phyloP scores from a whole-genome alignment of 2,797 vertebrate species.

The Pagetopsis macropterus region DNA sequence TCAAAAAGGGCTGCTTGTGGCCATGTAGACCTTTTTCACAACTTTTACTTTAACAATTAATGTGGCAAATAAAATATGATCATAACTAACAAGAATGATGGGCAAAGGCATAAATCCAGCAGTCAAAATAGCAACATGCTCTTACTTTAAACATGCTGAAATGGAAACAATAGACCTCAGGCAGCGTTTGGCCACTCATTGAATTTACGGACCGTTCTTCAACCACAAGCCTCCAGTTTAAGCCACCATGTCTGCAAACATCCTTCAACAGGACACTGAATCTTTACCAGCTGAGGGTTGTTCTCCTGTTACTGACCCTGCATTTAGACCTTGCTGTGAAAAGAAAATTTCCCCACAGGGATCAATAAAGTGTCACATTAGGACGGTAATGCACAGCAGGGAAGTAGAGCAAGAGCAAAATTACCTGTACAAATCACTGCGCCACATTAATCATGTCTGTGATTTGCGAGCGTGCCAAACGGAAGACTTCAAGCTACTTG shows the following conservation, averaged over 20 bases:
- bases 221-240: conserved; percentile 27
- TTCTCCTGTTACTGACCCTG: conserved; percentile 61
- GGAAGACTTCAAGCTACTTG: conserved; percentile 28
- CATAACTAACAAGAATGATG: neutral
- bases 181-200: conserved; percentile 22
- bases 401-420: conserved; percentile 56
- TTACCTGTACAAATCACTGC: conserved; percentile 66
- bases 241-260: conserved; percentile 33
- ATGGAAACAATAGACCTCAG: neutral
- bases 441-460: conserved; percentile 57
- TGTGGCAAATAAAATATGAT: neutral
- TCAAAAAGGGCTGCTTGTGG: neutral
- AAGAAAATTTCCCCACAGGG: conserved; percentile 63
- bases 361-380: conserved; percentile 78
- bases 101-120: neutral
- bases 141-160: conserved; percentile 3
- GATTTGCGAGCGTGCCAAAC: conserved; percentile 52
- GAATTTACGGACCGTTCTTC: conserved; percentile 43
- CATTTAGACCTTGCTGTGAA: conserved; percentile 61
- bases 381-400: conserved; percentile 66
- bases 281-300: conserved; percentile 49
- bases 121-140: neutral
- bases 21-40: neutral
- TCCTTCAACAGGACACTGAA: conserved; percentile 59
- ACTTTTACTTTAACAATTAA: neutral